phyloP scores from a whole-genome alignment of 2,888 invertebrate genomes.

The Zonitis immaculata region DNA sequence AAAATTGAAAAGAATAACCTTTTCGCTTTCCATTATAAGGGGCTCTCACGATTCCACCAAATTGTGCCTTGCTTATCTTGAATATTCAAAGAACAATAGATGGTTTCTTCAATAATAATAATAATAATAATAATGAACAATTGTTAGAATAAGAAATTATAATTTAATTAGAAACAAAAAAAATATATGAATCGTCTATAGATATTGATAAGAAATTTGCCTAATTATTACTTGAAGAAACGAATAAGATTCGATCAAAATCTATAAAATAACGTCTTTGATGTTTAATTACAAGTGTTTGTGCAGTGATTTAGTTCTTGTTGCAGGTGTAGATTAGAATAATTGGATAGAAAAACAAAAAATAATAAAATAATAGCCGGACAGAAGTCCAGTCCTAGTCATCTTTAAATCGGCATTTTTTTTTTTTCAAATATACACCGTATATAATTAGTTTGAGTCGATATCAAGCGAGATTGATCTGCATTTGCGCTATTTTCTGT shows the following conservation, averaged over 20 bases:
- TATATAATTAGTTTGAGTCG: slow-evolving; percentile 10
- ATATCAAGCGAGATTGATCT: slow-evolving; percentile 8
- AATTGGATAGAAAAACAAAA: slow-evolving; percentile 17
- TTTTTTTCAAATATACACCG: background rate
- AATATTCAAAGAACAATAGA: background rate
- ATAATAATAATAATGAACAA: background rate
- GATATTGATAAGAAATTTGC: background rate
- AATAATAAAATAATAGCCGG: no score
- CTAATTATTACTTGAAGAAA: background rate
- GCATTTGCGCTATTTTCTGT: background rate
- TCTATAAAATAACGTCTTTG: background rate
- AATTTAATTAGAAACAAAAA: no score
- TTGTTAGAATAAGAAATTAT: background rate
- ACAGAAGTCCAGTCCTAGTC: slow-evolving; percentile 1
- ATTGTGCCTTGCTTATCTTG: background rate
- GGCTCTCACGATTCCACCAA: background rate
- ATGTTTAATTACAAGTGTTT: slow-evolving; percentile 10
- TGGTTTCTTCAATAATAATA: no score
- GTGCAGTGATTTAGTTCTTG: slow-evolving; percentile 11
- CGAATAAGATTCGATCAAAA: background rate
- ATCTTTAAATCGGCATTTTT: slow-evolving; percentile 2
- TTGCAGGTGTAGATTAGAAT: slow-evolving; percentile 18
- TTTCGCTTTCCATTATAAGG: slow-evolving; percentile 1
- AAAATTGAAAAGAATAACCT: background rate
- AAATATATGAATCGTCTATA: no score